A percentile compares a stretch with the other conserved stretches of the same genome.
Conservation (phyloP, 2,113 vertebrate species). For the Lamprotornis superbus region DNA sequence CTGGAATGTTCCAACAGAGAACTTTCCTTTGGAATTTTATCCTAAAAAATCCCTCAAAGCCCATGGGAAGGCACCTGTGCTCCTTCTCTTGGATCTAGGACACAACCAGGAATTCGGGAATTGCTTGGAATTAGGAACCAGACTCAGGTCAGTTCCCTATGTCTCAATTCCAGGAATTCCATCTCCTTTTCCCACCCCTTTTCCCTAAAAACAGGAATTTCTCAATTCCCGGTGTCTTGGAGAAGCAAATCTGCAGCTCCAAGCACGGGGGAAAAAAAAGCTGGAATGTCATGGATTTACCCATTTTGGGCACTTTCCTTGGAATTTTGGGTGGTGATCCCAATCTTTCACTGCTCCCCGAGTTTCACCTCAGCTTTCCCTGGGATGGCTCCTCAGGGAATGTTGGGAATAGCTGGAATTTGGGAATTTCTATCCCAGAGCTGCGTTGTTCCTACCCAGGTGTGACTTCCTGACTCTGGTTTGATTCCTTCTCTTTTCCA, state of each 20-base stretch:
- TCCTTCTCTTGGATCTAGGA: neutral
- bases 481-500: neutral
- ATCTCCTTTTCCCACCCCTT: neutral
- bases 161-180: neutral
- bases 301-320: neutral
- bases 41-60: neutral
- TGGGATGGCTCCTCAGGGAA: rapidly evolving
- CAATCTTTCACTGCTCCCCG: no score
- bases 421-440: neutral
- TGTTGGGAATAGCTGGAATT: neutral
- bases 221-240: neutral
- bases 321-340: neutral
- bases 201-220: neutral
- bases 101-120: neutral
- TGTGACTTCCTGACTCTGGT: neutral
- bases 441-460: no score
- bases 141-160: rapidly evolving
- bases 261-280: neutral
- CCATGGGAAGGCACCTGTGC: neutral
- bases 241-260: rapidly evolving
- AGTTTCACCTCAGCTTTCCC: neutral
- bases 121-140: neutral
- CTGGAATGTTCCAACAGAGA: neutral
- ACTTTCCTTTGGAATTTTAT: neutral
- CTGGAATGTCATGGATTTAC: neutral